Base-by-base conservation (phyloP, 1,140 invertebrate species). In the Nixonia krombeini region DNA sequence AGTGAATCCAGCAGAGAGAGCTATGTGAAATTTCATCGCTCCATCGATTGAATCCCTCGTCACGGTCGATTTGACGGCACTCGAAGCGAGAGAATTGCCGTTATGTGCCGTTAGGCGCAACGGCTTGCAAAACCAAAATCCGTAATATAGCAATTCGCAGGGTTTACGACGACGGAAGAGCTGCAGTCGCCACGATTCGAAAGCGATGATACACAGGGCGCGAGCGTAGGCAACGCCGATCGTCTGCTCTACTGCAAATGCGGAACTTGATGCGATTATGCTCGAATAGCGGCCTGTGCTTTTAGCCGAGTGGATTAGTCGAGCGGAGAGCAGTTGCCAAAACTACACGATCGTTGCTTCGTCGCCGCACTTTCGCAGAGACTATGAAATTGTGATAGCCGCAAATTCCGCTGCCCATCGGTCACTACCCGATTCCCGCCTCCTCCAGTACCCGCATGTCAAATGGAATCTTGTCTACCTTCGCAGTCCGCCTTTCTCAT, bases 261-360 rank as follows among this genome's bases (percentile, higher is more conserved):
- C 59, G 58, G 69, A 55, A 63, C 70, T 72, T 72, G 68, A 72
- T 72, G 68, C 70, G 64, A 68, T 72, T 68, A 72, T 61, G 70
- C 52, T 56, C 23, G 64, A 72, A 72, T 68, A 64, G 70, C 61
- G 70, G 61, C 70, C 68, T 64, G 56, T 68, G 70, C 70, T 72
- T 72, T 72, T 72, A 72, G 52, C 64, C 70, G 68, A 72, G 68
- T 72, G 69, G 63, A 67, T 72, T 51, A 67, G 31, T 59, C n/a
- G n/a, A n/a, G n/a, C n/a, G n/a, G n/a, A n/a, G n/a, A n/a, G n/a
- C n/a, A n/a, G n/a, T n/a, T n/a, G n/a, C n/a, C n/a, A n/a, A n/a
- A n/a, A n/a, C n/a, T n/a, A n/a, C n/a, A n/a, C n/a, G n/a, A n/a
- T n/a, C n/a, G n/a, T n/a, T n/a, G n/a, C n/a, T n/a, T n/a, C n/a